These are phyloP conservation scores for Nothocercus nigrocapillus DNA, from an alignment of 2,113 vertebrate genomes.

Conservation along the genomic window DNA sequence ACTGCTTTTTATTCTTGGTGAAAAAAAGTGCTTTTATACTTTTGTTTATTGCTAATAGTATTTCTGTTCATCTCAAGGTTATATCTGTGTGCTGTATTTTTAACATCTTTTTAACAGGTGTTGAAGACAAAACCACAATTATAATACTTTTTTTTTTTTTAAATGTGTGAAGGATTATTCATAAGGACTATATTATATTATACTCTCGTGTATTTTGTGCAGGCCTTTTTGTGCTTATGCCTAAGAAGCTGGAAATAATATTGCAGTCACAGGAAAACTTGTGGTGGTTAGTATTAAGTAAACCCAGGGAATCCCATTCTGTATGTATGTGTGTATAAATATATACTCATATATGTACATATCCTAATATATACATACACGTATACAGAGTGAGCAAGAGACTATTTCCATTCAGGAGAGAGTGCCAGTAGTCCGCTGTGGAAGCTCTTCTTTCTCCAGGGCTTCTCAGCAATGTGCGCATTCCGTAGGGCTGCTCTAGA, in stretches of 20 bases:
- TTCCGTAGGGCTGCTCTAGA: neutral
- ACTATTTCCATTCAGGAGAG: neutral
- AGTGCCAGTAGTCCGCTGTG: neutral
- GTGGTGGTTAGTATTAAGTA: neutral
- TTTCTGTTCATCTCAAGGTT: neutral
- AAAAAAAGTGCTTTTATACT: neutral
- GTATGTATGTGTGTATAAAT: neutral
- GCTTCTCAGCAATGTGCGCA: neutral
- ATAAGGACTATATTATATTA: neutral
- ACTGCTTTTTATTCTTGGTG: neutral
- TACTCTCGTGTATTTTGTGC: neutral
- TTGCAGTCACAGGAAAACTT: neutral
- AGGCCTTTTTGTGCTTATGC: neutral
- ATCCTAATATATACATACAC: neutral
- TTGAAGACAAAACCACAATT: neutral
- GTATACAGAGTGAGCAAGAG: too few species aligned
- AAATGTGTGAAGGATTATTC: neutral
- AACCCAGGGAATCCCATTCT: neutral
- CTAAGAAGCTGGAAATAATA: neutral
- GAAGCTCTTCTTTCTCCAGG: neutral
- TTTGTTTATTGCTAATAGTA: neutral
- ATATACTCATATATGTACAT: rapidly evolving
- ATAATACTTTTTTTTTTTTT: neutral
- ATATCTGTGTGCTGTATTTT: neutral
- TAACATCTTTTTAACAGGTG: neutral